Percentiles rank a stretch among this genome's conserved stretches.
Conservation (phyloP, 1,140 invertebrate species). For the Lepidurus apus region DNA sequence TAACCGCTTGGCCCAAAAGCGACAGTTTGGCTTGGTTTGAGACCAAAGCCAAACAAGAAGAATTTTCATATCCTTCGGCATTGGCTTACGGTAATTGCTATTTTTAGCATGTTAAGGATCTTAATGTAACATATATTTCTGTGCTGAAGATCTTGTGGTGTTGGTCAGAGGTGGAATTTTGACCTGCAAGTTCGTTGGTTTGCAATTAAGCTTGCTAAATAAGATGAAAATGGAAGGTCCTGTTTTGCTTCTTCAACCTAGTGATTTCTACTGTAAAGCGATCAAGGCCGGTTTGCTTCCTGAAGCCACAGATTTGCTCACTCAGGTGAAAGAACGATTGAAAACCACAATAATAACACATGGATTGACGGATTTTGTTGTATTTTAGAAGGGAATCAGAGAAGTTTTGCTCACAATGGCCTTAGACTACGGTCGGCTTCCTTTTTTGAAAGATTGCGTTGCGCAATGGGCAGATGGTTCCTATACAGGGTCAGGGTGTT, state of each 20-base stretch:
- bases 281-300: constrained; percentile 53
- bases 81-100: constrained; percentile 16
- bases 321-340: background rate
- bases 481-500: constrained; percentile 58
- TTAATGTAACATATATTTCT: no score
- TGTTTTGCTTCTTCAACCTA: constrained; percentile 59
- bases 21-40: constrained; percentile 36
- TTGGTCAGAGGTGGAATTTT: background rate
- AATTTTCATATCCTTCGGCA: constrained; percentile 36
- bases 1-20: constrained; percentile 35
- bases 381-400: constrained; percentile 40
- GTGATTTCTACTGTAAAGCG: constrained; percentile 56
- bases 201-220: constrained; percentile 48
- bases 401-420: constrained; percentile 68
- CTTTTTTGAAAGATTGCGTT: constrained; percentile 65
- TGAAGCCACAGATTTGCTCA: background rate
- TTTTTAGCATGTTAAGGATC: no score
- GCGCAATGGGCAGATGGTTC: constrained; percentile 64
- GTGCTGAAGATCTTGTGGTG: background rate
- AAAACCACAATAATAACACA: background rate
- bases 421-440: constrained; percentile 64
- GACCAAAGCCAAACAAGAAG: constrained; percentile 1
- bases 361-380: background rate
- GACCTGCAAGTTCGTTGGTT: constrained; percentile 20
- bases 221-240: constrained; percentile 58